Evolutionary conservation across 2,888 invertebrate genomes (phyloP), one percentile per base, ranked within the genome.

Genomic region (Antheraea yamamai): DNA sequence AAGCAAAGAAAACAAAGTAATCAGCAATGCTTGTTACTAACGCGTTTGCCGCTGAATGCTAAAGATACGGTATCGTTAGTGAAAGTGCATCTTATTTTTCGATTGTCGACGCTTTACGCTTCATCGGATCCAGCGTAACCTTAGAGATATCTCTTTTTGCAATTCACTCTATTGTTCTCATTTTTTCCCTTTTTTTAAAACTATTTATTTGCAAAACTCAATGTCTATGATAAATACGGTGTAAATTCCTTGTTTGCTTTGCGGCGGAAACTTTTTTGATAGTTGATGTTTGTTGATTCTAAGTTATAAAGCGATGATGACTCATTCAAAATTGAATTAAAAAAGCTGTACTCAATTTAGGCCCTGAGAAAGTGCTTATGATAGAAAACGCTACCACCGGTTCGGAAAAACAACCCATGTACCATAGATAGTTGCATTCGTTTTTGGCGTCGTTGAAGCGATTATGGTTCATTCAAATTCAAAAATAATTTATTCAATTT

Each of bases 21-120:
- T 55, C 55, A 55, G 55, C 2, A 4, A 55, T 64, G 4, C 14
- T 66, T 30, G 26, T 66, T 30, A 30, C 30, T 16, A 16, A 8
- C 12, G 70, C 70, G 20, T 70, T 70, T 39, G 20, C 12, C 2
- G 74, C 73, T 70, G 58, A 74, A 70, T 52, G 75, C 61, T 73
- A 74, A 75, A 73, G 73, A 58, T 39, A 74, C 70, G 23, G 39
- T 66, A 30, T 66, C 30, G 30, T 16, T 14, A 26, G 77, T 75
- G 79, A 79, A 79, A 79, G 79, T 75, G 78, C 51, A 39, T 70
- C n/a, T 35, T 20, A 39, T 39, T 39, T 66, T 39, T 70, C 35
- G 23, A 20, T 70, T 39, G 35, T 70, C n/a, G 2, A 39, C 70
- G 70, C n/a, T 70, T 70, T 70, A 70, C 70, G 70, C 70, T 70